Base-by-base conservation (phyloP, 2,797 vertebrate genomes). In the Acipenser ruthenus region DNA sequence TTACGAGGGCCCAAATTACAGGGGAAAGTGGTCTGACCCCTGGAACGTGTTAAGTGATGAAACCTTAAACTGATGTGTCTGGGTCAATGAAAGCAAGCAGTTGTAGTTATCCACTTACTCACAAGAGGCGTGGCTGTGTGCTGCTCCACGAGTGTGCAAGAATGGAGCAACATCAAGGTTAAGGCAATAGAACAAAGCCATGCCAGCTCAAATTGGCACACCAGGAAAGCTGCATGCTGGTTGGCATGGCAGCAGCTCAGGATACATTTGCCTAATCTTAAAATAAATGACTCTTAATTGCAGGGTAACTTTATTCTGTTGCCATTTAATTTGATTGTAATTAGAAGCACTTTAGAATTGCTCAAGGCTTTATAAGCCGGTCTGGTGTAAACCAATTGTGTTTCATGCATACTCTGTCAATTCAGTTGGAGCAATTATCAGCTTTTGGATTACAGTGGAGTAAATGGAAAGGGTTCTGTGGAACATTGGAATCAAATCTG, bases 1-100 rank as follows among this genome's bases (percentile, higher is more conserved):
- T 13, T 49, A 23, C 7, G 4, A 13, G 3, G 37, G 48, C 67
- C 51, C 8, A 60, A 60, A 67, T 60, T 67, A 61, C 48, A 23
- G 58, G 13, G 12, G 10, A 67, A 67, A 61, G 65, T 50, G 49
- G 58, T 61, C 60, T 67, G n/a, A 13, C 47, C 65, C 12, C 49
- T 56, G 65, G 55, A 59, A 66, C 59, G 53, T 66, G 55, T 59
- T 59, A 59, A 66, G 64, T 18, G 50, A 58, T n/a, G 64, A 63
- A 69, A 69, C n/a, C 60, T 9, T 66, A 66, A 50, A 61, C 55
- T 60, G 9, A n/a, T 10, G n/a, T 55, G 64, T 56, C 67, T 58
- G 62, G 61, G 6, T 58, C 52, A 49, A 13, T 11, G 50, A 66
- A 66, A 62, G 64, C 23, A 49, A 18, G 15, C 50, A 56, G 55